Conservation (phyloP, 2,888 invertebrate genomes). For the Philopedon plagiatum region DNA sequence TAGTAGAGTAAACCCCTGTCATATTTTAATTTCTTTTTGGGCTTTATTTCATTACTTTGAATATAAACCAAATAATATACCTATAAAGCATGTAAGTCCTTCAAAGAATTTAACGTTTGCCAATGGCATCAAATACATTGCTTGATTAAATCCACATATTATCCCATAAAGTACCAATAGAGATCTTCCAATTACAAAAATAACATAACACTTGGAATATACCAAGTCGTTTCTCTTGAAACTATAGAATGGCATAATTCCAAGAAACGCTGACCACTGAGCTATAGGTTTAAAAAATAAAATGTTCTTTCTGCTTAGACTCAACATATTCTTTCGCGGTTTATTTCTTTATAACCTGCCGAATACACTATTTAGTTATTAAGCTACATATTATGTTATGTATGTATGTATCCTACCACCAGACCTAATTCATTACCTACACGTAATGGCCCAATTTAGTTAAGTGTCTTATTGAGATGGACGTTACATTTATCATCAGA, state of each 20-base stretch:
- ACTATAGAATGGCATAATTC: constrained; percentile 1
- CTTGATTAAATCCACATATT: not conserved
- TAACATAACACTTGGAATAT: not conserved
- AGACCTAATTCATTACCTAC: too few species aligned
- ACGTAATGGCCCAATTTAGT: too few species aligned
- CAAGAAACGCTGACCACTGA: not conserved
- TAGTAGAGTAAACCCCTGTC: too few species aligned
- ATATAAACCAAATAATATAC: not conserved
- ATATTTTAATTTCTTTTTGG: too few species aligned
- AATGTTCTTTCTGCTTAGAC: not conserved
- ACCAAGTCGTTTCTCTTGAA: not conserved
- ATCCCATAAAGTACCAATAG: not conserved
- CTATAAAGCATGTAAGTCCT: not conserved
- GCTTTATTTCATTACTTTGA: too few species aligned
- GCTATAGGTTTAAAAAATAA: constrained; percentile 1
- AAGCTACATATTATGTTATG: too few species aligned
- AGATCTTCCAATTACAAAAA: not conserved
- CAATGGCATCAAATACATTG: not conserved
- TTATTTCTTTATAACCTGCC: not conserved
- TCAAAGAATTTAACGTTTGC: not conserved
- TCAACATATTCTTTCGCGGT: not conserved
- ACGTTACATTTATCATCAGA: too few species aligned
- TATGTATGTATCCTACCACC: too few species aligned
- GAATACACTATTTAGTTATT: too few species aligned
- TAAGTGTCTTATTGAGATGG: too few species aligned